These are phyloP conservation scores for Myrmophylax atrothorax DNA, from an alignment of 2,113 vertebrate genomes.

Conservation along the genomic window DNA sequence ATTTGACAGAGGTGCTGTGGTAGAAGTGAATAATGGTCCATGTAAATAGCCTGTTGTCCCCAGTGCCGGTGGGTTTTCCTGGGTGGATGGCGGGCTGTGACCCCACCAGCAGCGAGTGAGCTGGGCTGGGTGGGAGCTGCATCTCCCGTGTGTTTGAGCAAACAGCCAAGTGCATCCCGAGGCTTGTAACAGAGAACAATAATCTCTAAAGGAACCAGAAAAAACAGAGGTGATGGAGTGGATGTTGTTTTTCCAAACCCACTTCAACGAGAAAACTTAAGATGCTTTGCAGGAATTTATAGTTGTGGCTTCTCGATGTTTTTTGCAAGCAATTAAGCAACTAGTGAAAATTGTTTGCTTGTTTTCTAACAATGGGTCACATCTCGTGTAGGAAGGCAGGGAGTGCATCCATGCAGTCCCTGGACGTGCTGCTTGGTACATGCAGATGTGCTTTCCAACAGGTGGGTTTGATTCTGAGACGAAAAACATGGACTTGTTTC, in stretches of 20 bases:
- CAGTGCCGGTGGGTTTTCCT: neutral
- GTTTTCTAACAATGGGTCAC: neutral
- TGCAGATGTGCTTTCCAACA: conserved; percentile 30
- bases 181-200: neutral
- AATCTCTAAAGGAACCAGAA: neutral
- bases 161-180: neutral
- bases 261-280: neutral
- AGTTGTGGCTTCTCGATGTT: neutral
- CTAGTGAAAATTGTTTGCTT: neutral
- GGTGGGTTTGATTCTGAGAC: conserved; percentile 54
- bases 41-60: neutral
- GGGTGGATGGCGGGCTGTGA: neutral
- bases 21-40: neutral
- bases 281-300: neutral
- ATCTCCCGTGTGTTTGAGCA: neutral
- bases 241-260: neutral
- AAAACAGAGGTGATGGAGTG: neutral
- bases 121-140: neutral
- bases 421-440: neutral
- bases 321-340: neutral
- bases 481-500: conserved; percentile 27
- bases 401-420: accelerated
- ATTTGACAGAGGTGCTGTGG: neutral
- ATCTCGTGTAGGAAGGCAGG: neutral
- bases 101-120: neutral